phyloP scores from a whole-genome alignment of 2,113 vertebrate genomes.

The Suricata suricatta region DNA sequence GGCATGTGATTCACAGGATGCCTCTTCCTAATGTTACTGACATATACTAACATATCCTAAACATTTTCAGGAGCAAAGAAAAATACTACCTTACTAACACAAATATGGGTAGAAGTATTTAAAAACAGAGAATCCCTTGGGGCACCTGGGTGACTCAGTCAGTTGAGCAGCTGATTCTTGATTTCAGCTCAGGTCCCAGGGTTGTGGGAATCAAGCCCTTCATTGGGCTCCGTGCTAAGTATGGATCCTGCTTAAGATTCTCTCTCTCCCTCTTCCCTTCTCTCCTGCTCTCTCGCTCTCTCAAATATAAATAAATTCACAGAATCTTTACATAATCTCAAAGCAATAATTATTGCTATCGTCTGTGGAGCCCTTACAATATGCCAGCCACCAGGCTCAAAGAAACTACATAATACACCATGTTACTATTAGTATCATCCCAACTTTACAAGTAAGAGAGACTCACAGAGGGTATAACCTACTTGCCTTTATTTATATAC shows the following conservation, averaged over 20 bases:
- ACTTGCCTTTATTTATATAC: not conserved
- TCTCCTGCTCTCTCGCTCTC: too few relatives aligned
- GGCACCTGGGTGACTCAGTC: too few relatives aligned
- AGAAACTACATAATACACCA: not conserved
- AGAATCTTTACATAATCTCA: not conserved
- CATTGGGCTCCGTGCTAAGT: too few relatives aligned
- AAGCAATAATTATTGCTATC: constrained; percentile 36
- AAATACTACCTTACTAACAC: not conserved
- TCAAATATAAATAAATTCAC: not conserved
- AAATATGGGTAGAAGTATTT: not conserved
- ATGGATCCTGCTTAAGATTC: too few relatives aligned
- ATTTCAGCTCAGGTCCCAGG: too few relatives aligned
- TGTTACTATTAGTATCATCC: not conserved
- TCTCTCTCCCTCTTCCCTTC: too few relatives aligned
- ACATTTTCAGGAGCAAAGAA: not conserved
- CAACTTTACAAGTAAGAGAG: not conserved
- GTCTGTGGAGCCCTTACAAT: not conserved
- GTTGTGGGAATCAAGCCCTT: too few relatives aligned
- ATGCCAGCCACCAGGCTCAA: not conserved
- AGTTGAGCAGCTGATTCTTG: too few relatives aligned
- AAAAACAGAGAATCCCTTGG: not conserved
- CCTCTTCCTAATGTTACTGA: not conserved
- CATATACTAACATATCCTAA: not conserved
- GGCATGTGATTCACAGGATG: not conserved
- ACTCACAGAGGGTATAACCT: not conserved